Conservation (phyloP, 1,140 invertebrate genomes). For the Heliconius hewitsoni region DNA sequence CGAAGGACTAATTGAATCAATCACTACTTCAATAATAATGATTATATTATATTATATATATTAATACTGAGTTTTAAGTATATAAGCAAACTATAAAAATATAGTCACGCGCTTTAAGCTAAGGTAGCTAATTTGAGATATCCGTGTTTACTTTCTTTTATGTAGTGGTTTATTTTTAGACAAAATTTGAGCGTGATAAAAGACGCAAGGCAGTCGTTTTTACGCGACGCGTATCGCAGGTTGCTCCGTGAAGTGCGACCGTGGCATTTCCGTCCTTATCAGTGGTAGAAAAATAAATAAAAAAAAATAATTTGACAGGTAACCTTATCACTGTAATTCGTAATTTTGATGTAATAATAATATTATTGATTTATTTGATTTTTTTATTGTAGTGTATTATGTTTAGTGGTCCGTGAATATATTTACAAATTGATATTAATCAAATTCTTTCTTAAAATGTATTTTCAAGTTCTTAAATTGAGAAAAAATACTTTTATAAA, state of each 20-base stretch:
- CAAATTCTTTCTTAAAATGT: not conserved
- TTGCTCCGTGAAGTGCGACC: slow-evolving; percentile 24
- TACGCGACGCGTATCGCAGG: slow-evolving; percentile 29
- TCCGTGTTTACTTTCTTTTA: slow-evolving; percentile 26
- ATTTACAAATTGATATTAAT: not conserved
- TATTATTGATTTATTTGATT: slow-evolving; percentile 36
- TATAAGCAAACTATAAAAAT: not conserved
- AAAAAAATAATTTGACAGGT: slow-evolving; percentile 54
- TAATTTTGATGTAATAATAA: slow-evolving; percentile 28
- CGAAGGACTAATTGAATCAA: too few relatives aligned
- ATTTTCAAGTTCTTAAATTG: not conserved
- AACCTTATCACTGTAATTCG: slow-evolving; percentile 42
- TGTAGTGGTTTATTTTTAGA: slow-evolving; percentile 28
- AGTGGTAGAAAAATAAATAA: slow-evolving; percentile 49
- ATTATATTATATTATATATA: too few relatives aligned
- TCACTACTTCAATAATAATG: too few relatives aligned
- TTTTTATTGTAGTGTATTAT: not conserved
- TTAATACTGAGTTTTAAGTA: not conserved
- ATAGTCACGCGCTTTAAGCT: not conserved
- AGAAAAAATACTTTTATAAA: not conserved
- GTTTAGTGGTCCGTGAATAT: not conserved
- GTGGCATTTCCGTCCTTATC: slow-evolving; percentile 36
- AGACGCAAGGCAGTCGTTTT: slow-evolving; percentile 28
- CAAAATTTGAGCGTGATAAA: slow-evolving; percentile 33
- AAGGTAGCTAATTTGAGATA: slow-evolving; percentile 12